These are phyloP conservation scores for Bedellia somnulentella DNA, from an alignment of 2,888 invertebrate genomes.

Conservation along the genomic window DNA sequence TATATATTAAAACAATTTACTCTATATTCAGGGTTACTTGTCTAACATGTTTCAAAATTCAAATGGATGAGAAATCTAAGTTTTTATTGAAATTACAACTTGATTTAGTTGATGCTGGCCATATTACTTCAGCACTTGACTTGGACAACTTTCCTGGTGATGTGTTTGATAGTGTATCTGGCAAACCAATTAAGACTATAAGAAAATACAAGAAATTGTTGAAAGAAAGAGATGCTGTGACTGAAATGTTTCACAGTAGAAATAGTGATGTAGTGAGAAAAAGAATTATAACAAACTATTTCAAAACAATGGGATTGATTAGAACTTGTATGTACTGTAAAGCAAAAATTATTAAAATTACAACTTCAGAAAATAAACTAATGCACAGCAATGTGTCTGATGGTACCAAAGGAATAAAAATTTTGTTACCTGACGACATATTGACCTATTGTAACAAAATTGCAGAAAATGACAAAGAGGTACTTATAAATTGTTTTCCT, in stretches of 20 bases:
- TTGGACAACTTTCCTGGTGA: constrained; percentile 49
- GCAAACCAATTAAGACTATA: constrained; percentile 36
- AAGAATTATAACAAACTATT: constrained; percentile 37
- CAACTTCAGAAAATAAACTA: constrained; percentile 62
- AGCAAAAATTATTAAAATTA: constrained; percentile 50
- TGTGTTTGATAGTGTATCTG: constrained; percentile 29
- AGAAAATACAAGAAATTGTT: constrained; percentile 34
- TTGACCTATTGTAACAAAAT: constrained; percentile 70
- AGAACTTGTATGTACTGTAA: constrained; percentile 62
- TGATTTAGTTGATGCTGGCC: constrained; percentile 72
- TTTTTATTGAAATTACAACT: constrained; percentile 68
- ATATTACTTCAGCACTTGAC: constrained; percentile 71
- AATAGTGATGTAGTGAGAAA: constrained; percentile 50
- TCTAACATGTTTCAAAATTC: constrained; percentile 68
- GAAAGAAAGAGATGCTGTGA: constrained; percentile 25
- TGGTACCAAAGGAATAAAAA: constrained; percentile 34
- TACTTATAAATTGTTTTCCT: constrained; percentile 72
- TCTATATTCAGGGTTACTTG: constrained; percentile 71
- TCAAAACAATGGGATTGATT: constrained; percentile 39
- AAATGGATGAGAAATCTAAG: constrained; percentile 56
- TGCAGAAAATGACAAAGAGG: constrained; percentile 70
- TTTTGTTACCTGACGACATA: constrained; percentile 67
- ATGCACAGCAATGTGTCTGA: constrained; percentile 38
- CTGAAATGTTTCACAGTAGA: constrained; percentile 38
- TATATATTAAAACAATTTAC: constrained; percentile 77